Percentiles rank a stretch among this genome's conserved stretches.
Evolutionary conservation across 2,888 invertebrate species (phyloP).

Genomic region (Gisinianus flammeolus): DNA sequence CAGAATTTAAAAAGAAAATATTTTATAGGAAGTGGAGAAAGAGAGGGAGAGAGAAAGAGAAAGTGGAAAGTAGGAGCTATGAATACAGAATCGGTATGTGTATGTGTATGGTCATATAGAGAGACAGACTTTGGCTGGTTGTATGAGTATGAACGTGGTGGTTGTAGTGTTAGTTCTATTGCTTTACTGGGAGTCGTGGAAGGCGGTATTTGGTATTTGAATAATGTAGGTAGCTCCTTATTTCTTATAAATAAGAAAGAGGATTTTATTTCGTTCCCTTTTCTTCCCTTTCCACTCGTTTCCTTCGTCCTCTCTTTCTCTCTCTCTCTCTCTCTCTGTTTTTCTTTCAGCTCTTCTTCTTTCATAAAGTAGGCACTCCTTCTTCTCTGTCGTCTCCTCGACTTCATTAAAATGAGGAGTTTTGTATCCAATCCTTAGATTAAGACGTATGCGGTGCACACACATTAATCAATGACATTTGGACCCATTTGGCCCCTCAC

Average conservation of each 20-base stretch:
- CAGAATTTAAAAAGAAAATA: too few relatives aligned
- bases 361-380: too few relatives aligned
- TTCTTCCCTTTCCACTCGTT: neutral
- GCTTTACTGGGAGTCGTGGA: too few relatives aligned
- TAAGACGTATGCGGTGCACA: conserved; percentile 44
- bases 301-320: too few relatives aligned
- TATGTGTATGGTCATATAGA: neutral
- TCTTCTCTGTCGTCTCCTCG: conserved; percentile 3
- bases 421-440: conserved; percentile 44
- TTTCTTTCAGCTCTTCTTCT: too few relatives aligned
- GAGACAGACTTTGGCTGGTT: too few relatives aligned
- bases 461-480: conserved; percentile 52
- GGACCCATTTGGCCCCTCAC: conserved; percentile 42
- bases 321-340: too few relatives aligned
- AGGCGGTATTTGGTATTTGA: neutral
- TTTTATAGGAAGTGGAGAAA: too few relatives aligned
- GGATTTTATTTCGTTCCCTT: conserved; percentile 17
- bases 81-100: neutral
- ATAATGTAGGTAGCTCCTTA: neutral
- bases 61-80: neutral
- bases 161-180: too few relatives aligned
- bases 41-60: neutral
- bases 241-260: conserved; percentile 8
- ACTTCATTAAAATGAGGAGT: conserved; percentile 49
- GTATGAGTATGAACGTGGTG: neutral